Base-by-base conservation (phyloP, 1,140 invertebrate genomes). In the Ostrea denselamellosa region DNA sequence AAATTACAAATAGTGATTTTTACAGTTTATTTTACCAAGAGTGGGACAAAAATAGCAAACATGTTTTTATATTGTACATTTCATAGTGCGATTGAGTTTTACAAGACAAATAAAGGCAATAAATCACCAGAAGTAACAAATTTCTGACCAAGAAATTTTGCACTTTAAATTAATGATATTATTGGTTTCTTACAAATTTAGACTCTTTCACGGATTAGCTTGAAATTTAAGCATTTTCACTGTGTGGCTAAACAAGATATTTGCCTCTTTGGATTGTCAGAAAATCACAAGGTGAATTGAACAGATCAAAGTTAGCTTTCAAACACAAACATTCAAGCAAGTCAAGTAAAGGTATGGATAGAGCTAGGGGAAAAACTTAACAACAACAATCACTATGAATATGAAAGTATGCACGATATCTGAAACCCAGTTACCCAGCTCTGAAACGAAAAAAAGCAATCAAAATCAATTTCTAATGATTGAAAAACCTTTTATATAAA, bases 371-470 rank as follows among this genome's bases (percentile, higher is more conserved):
- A 77, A 77, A 34, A 62, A 34, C 25, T 77, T 34, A 77, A 77
- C 22, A 77, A 71, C 65, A 71, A 77, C 68, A 77, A 77, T 25
- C 68, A 77, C 68, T 77, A 77, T 25, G 34, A 77, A 77, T 77
- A 77, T 14, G 8, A 28, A 77, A 34, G 28, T 77, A 77, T 28
- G 68, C 68, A 77, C 25, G 68, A 77, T 77, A 77, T 77, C 68
- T 77, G 68, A 77, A 62, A 77, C 25, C 65, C 68, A 77, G 68
- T 77, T 77, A 77, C 68, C 68, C 68, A 77, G 68, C 68, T 77
- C 68, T 77, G 68, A 77, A 77, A 77, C 28, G 68, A 25, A 77
- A 77, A 25, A 77, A 77, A 77, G 9, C 68, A 77, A 34, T 77
- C 68, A 77, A 10, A 62, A 19, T 62, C 14, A 62, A 62, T 19